Evolutionary conservation across 2,797 vertebrate species (phyloP).

Genomic region (Myioborus miniatus): DNA sequence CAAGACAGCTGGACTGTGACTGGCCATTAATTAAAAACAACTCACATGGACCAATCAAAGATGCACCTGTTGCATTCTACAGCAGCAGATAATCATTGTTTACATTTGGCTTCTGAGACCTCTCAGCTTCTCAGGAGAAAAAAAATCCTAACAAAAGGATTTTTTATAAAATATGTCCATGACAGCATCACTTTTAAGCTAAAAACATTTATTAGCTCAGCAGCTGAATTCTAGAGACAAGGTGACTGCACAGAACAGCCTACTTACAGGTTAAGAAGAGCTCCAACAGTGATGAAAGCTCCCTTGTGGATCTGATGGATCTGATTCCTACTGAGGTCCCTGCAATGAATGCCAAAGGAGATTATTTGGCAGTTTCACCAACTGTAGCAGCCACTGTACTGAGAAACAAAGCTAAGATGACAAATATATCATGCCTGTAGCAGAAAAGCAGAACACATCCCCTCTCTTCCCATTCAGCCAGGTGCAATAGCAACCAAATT

Average conservation of each 20-base stretch:
- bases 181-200: neutral
- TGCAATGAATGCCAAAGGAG: slow-evolving; percentile 69
- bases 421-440: neutral
- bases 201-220: neutral
- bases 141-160: neutral
- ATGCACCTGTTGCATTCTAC: neutral
- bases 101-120: neutral
- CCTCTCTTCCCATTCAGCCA: neutral
- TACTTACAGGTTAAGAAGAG: slow-evolving; percentile 96
- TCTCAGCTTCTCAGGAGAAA: neutral
- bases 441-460: neutral
- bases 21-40: neutral
- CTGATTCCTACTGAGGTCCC: slow-evolving; percentile 93
- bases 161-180: neutral
- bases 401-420: neutral
- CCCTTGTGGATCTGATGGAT: slow-evolving; percentile 88
- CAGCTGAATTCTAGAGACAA: neutral
- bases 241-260: neutral
- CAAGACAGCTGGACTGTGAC: neutral
- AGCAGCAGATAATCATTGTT: neutral
- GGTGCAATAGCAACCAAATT: neutral
- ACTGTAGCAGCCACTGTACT: neutral
- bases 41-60: neutral
- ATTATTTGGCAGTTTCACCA: neutral
- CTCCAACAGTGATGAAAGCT: slow-evolving; percentile 85